phyloP scores from a whole-genome alignment of 1,140 invertebrate species.

The Drosophila nasuta region DNA sequence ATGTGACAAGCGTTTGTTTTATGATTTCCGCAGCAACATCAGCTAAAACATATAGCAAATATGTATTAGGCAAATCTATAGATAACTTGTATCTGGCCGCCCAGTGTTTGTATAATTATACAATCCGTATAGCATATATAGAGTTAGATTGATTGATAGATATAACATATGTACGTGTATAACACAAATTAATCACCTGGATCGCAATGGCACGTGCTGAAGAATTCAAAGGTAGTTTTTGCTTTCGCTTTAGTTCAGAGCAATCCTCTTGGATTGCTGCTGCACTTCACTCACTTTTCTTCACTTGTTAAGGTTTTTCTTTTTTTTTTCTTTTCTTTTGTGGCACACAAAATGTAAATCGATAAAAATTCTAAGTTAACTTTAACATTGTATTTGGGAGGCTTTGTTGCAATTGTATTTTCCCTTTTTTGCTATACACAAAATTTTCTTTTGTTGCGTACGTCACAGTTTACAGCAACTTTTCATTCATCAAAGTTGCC shows the following conservation, averaged over 20 bases:
- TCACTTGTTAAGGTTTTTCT: conserved; percentile 18
- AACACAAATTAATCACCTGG: conserved; percentile 73
- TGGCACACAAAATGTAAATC: conserved; percentile 45
- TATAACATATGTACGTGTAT: background rate
- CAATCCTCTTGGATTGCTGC: conserved; percentile 40
- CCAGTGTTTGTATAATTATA: background rate
- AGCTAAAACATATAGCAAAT: background rate
- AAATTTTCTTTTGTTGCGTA: conserved; percentile 22
- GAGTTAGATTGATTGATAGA: conserved; percentile 2
- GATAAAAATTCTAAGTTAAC: conserved; percentile 65
- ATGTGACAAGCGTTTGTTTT: conserved; percentile 32
- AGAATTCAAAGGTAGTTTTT: conserved; percentile 72
- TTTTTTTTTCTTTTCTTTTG: conserved; percentile 16
- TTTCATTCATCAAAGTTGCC: conserved; percentile 27
- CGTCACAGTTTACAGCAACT: conserved; percentile 44
- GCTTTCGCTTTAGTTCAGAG: conserved; percentile 37
- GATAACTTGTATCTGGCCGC: conserved; percentile 1
- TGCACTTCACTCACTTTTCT: conserved; percentile 6
- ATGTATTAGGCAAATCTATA: conserved; percentile 5
- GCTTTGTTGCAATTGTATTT: conserved; percentile 46
- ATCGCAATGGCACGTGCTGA: conserved; percentile 84
- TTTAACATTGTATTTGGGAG: conserved; percentile 39
- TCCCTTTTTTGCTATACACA: conserved; percentile 10
- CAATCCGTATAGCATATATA: background rate
- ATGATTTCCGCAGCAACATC: conserved; percentile 24